Conservation (phyloP, 2,113 vertebrate genomes). For the Pluvianellus socialis region DNA sequence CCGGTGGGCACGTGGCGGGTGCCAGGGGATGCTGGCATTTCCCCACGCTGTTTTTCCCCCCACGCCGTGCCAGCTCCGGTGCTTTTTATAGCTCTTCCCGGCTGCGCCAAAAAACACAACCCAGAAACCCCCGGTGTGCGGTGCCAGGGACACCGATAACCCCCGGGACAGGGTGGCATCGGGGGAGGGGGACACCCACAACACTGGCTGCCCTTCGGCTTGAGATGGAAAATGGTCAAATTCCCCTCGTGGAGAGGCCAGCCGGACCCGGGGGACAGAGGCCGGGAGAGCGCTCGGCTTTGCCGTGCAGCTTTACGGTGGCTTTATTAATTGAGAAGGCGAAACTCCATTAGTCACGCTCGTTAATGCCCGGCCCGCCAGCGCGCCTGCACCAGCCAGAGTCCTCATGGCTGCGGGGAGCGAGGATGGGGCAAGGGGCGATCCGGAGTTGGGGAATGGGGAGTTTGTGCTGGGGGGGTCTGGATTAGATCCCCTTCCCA, state of each 20-base stretch:
- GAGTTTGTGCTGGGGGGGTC: neutral
- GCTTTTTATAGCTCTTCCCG: neutral
- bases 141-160: neutral
- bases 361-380: neutral
- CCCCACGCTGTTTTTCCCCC: neutral
- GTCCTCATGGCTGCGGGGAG: neutral
- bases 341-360: slow-evolving; percentile 1
- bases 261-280: neutral
- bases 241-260: accelerated
- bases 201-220: no score
- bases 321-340: slow-evolving; percentile 31
- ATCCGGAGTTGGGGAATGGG: accelerated
- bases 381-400: neutral
- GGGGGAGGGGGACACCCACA: no score
- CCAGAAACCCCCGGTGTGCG: accelerated
- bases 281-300: accelerated
- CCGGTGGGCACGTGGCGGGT: no score
- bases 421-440: accelerated
- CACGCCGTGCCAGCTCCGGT: neutral
- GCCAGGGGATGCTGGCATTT: neutral
- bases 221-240: neutral
- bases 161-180: accelerated
- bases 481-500: neutral
- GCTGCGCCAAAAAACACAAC: neutral
- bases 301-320: neutral